Evolutionary conservation across 2,113 vertebrate genomes (phyloP).

Genomic region (Gobius niger): DNA sequence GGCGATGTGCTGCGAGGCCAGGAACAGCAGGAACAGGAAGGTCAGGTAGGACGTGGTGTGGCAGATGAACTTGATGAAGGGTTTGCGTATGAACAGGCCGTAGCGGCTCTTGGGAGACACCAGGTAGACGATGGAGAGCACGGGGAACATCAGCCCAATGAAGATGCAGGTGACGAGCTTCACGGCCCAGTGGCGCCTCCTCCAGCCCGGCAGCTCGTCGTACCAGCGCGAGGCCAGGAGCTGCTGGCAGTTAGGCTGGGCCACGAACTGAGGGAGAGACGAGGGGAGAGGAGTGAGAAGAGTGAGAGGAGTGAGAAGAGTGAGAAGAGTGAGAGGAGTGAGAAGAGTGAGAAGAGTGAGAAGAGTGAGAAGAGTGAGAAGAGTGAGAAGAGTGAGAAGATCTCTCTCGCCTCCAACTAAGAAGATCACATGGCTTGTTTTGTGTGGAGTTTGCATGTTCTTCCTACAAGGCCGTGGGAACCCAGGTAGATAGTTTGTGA

Average conservation of each 20-base stretch:
- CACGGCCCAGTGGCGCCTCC: conserved; percentile 92
- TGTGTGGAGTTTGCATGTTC: no score
- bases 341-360: no score
- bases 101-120: conserved; percentile 90
- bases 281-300: no score
- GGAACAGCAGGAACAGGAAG: conserved; percentile 92
- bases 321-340: no score
- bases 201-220: conserved; percentile 94
- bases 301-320: no score
- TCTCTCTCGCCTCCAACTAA: no score
- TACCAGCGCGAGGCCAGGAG: conserved; percentile 97
- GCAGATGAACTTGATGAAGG: conserved; percentile 99
- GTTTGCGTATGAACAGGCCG: conserved; percentile 94
- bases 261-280: conserved; percentile 84
- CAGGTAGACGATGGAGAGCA: conserved; percentile 92
- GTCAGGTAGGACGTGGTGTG: conserved; percentile 98
- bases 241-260: conserved; percentile 98
- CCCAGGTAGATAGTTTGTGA: no score
- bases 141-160: conserved; percentile 91
- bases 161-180: conserved; percentile 92
- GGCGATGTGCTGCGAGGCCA: conserved; percentile 92
- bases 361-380: no score
- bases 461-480: no score
- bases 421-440: no score
- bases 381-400: no score